Percentiles rank a stretch among this genome's conserved stretches.
These are phyloP conservation scores for Distichodus sexfasciatus DNA, from an alignment of 2,797 vertebrate genomes.

Conservation along the genomic window DNA sequence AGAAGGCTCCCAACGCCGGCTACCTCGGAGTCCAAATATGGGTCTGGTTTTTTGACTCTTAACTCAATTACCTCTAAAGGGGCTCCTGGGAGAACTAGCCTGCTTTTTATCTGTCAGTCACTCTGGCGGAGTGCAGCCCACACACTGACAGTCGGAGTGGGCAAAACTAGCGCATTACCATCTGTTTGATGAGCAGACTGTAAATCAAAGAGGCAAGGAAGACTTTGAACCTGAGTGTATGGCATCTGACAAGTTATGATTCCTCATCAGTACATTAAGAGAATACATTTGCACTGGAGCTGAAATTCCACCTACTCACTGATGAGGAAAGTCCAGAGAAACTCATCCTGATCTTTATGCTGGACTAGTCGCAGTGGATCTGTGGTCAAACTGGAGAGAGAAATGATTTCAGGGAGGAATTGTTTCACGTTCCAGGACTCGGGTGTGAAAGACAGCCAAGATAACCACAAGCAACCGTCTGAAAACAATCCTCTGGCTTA, in stretches of 20 bases:
- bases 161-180: slow-evolving; percentile 47
- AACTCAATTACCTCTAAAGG: slow-evolving; percentile 47
- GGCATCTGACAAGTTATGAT: slow-evolving; percentile 39
- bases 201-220: slow-evolving; percentile 42
- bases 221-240: slow-evolving; percentile 49
- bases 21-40: slow-evolving; percentile 20
- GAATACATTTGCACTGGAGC: slow-evolving; percentile 29
- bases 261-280: slow-evolving; percentile 40
- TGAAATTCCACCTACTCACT: background rate
- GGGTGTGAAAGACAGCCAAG: background rate
- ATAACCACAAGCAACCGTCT: slow-evolving; percentile 20
- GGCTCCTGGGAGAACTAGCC: slow-evolving; percentile 40
- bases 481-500: slow-evolving; percentile 15
- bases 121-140: slow-evolving; percentile 31
- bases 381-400: background rate
- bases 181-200: slow-evolving; percentile 43
- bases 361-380: slow-evolving; percentile 4
- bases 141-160: slow-evolving; percentile 46
- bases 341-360: slow-evolving; percentile 9
- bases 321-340: slow-evolving; percentile 6
- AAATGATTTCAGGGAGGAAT: background rate
- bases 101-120: slow-evolving; percentile 49
- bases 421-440: background rate
- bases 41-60: slow-evolving; percentile 36
- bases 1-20: slow-evolving; percentile 27